Conservation (phyloP, 2,113 vertebrate genomes). For the Lepus timidus region DNA sequence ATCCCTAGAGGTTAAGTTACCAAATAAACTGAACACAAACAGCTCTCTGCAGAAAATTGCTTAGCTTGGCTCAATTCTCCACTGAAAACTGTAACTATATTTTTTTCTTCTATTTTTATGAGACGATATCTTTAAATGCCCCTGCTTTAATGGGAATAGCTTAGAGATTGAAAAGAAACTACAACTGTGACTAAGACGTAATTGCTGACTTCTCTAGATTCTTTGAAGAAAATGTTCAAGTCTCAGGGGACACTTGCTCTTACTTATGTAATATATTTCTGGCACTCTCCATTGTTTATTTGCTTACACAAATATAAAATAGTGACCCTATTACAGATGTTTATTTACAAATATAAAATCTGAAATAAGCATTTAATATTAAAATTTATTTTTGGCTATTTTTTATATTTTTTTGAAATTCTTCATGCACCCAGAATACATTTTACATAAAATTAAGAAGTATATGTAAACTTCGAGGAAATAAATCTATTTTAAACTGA, state of each 20-base stretch:
- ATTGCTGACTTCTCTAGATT: constrained; percentile 31
- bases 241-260: background rate
- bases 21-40: constrained; percentile 40
- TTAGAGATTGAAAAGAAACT: background rate
- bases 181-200: background rate
- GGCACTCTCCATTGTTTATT: background rate
- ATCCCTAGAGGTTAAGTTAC: constrained; percentile 13
- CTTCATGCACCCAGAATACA: background rate
- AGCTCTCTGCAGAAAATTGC: constrained; percentile 25
- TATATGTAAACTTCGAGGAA: background rate
- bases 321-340: background rate
- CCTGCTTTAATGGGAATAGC: background rate
- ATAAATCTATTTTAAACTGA: background rate
- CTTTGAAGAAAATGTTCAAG: constrained; percentile 1
- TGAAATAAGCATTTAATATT: background rate
- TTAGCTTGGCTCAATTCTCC: constrained; percentile 29
- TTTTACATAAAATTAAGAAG: background rate
- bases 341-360: background rate
- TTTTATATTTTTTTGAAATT: background rate
- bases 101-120: background rate
- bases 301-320: background rate
- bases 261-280: background rate
- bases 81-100: background rate
- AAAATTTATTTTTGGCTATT: background rate
- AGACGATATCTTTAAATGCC: background rate